A percentile compares a stretch with the other conserved stretches of the same genome.
Conservation (phyloP, 2,888 invertebrate genomes). For the Plagodis pulveraria region DNA sequence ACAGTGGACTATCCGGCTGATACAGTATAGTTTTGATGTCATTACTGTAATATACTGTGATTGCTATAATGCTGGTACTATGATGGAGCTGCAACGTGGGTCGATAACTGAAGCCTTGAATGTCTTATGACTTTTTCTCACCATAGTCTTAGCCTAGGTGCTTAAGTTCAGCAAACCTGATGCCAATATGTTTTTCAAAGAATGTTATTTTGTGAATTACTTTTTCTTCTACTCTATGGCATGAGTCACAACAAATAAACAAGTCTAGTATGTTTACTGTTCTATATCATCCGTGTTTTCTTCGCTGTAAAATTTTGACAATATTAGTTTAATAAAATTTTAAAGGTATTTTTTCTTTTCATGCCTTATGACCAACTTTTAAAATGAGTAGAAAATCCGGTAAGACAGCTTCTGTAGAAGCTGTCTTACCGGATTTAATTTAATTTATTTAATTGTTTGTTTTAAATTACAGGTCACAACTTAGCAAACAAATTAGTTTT, state of each 20-base stretch:
- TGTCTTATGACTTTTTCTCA: too few species aligned
- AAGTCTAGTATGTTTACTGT: conserved; percentile 27
- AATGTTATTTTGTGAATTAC: too few species aligned
- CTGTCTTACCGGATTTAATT: conserved; percentile 14
- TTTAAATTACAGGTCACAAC: conserved; percentile 22
- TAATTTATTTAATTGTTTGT: too few species aligned
- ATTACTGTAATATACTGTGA: too few species aligned
- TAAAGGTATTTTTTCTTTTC: conserved; percentile 19
- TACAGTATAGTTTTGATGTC: too few species aligned
- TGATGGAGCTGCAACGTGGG: too few species aligned
- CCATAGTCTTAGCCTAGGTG: too few species aligned
- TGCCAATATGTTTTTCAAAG: too few species aligned
- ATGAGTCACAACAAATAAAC: conserved; percentile 20
- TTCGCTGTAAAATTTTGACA: conserved; percentile 18
- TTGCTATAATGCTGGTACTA: too few species aligned
- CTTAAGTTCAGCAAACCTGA: too few species aligned
- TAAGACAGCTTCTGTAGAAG: conserved; percentile 30
- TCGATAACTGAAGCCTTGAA: too few species aligned
- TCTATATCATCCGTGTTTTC: conserved; percentile 29
- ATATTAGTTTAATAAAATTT: conserved; percentile 27
- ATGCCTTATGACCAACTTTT: conserved; percentile 2
- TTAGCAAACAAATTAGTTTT: conserved; percentile 23
- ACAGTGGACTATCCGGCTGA: too few species aligned
- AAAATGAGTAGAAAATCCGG: conserved; percentile 14
- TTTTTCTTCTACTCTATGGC: background rate